phyloP scores from a whole-genome alignment of 2,888 invertebrate species.

The Margaritifera margaritifera region DNA sequence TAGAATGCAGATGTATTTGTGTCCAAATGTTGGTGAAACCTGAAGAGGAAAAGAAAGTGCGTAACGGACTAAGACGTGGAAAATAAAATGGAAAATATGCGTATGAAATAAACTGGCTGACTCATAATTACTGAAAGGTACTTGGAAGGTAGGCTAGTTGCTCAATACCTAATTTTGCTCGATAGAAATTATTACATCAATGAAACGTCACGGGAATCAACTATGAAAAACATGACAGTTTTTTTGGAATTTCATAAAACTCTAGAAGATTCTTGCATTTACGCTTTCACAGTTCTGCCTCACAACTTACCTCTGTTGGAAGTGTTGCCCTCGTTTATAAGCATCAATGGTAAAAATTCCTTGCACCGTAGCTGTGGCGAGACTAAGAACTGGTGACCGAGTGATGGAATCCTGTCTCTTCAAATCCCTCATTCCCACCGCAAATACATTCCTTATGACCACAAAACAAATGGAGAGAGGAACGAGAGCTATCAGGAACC shows the following conservation, averaged over 20 bases:
- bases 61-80: background rate
- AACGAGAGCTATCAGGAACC: slow-evolving; percentile 70
- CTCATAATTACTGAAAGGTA: too few relatives aligned
- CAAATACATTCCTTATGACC: slow-evolving; percentile 70
- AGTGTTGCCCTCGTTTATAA: slow-evolving; percentile 76
- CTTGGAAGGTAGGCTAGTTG: too few relatives aligned
- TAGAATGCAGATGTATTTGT: slow-evolving; percentile 74
- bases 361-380: slow-evolving; percentile 77
- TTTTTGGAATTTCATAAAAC: too few relatives aligned
- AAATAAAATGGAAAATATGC: too few relatives aligned
- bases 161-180: too few relatives aligned
- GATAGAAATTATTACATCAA: too few relatives aligned
- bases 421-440: slow-evolving; percentile 69
- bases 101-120: too few relatives aligned
- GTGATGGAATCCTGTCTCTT: slow-evolving; percentile 76
- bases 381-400: slow-evolving; percentile 77
- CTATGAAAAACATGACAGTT: too few relatives aligned
- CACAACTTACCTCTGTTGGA: slow-evolving; percentile 51
- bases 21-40: slow-evolving; percentile 76
- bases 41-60: slow-evolving; percentile 49
- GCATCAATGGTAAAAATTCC: slow-evolving; percentile 79
- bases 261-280: background rate
- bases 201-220: too few relatives aligned
- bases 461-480: slow-evolving; percentile 70
- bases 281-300: background rate